Percentiles rank a stretch among this genome's conserved stretches.
Conservation (phyloP, 2,888 invertebrate genomes). For the Entomobrya multifasciata region DNA sequence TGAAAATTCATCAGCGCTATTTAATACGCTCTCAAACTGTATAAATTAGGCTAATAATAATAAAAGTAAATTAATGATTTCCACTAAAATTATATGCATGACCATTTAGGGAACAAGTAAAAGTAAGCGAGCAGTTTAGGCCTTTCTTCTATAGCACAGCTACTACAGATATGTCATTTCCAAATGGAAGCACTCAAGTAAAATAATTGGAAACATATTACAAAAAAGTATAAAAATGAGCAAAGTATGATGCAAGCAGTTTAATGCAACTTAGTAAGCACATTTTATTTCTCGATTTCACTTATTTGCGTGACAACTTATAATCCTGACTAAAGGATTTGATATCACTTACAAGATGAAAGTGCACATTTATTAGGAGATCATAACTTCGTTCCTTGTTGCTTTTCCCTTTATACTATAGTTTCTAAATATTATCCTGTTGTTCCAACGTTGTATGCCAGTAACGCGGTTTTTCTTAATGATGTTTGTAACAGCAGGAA, state of each 20-base stretch:
- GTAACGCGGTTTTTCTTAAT: conserved; percentile 20
- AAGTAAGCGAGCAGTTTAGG: too few relatives aligned
- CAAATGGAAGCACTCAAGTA: too few relatives aligned
- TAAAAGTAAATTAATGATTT: conserved; percentile 57
- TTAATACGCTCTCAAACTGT: background rate
- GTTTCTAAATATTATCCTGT: background rate
- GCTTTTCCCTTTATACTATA: too few relatives aligned
- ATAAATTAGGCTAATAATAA: conserved; percentile 64
- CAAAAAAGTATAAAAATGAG: too few relatives aligned
- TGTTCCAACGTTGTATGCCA: background rate
- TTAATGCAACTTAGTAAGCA: background rate
- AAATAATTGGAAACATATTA: too few relatives aligned
- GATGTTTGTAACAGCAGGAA: conserved; percentile 36
- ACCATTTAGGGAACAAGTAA: conserved; percentile 10
- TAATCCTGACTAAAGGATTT: conserved; percentile 53
- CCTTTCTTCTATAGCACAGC: too few relatives aligned
- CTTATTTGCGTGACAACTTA: conserved; percentile 65
- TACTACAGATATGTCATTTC: background rate
- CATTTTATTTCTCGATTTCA: conserved; percentile 58
- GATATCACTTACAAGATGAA: conserved; percentile 65
- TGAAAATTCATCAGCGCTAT: conserved; percentile 21
- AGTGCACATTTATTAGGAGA: conserved; percentile 51
- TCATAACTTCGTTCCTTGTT: conserved; percentile 42
- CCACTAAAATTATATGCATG: conserved; percentile 33
- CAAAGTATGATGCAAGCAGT: too few relatives aligned